Evolutionary conservation across 2,888 invertebrate genomes (phyloP).

Genomic region (Standfussiana lucernea): DNA sequence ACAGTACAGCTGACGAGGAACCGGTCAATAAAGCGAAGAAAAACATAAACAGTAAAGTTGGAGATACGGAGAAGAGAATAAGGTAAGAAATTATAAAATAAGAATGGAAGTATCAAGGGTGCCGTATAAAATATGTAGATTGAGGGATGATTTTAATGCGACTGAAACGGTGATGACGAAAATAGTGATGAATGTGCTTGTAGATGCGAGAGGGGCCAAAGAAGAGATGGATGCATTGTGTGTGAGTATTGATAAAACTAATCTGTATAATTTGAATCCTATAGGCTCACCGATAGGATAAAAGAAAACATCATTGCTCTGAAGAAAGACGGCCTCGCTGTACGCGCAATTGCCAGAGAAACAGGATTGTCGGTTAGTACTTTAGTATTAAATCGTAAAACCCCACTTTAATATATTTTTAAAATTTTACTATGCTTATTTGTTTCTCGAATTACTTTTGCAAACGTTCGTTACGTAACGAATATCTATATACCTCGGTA

Average conservation of each 20-base stretch:
- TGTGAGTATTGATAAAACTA: neutral
- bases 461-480: too few relatives aligned
- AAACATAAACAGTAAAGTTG: neutral
- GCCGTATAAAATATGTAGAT: neutral
- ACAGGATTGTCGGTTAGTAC: constrained; percentile 25
- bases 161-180: too few relatives aligned
- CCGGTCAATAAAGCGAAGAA: neutral
- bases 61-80: neutral
- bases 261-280: neutral
- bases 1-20: neutral
- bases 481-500: too few relatives aligned
- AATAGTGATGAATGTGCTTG: too few relatives aligned
- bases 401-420: too few relatives aligned
- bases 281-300: neutral
- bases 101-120: neutral
- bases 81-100: constrained; percentile 1
- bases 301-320: constrained; percentile 6
- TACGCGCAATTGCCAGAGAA: neutral
- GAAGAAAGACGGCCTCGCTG: neutral
- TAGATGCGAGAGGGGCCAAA: too few relatives aligned
- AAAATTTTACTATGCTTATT: too few relatives aligned
- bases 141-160: too few relatives aligned
- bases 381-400: too few relatives aligned
- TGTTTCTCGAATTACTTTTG: too few relatives aligned
- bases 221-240: too few relatives aligned